Evolutionary conservation across 2,797 vertebrate genomes (phyloP), one percentile per base, ranked within the genome.

Genomic region (Epinephelus coioides): DNA sequence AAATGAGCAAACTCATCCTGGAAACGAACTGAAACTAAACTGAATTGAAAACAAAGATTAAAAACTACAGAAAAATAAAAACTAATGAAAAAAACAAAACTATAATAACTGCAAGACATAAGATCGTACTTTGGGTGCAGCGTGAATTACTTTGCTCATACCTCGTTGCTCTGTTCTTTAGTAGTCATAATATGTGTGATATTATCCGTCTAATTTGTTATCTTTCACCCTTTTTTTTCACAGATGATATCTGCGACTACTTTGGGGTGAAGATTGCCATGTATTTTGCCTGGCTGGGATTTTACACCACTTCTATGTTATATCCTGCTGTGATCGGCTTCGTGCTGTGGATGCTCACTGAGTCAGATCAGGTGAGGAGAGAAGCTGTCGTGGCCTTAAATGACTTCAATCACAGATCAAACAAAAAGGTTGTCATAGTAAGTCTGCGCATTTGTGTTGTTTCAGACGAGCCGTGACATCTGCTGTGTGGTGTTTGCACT

Each of bases 241-340:
- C 88, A 99, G 98, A 99, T 79, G 98, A 99, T 54, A 98, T 99
- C 91, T 98, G 97, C n/a, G 98, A 99, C 88, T 99, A 99, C 86
- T 99, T 99, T 0, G 98, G 98, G 6, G 98, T 98, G 89, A 99
- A 99, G 94, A 97, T 99, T 1, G 98, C 97, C 69, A 97, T 99
- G 98, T 99, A 99, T 76, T 99, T 99, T 0, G 97, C 98, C 86
- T 99, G 98, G 98, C 83, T 99, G 92, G 98, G 98, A 3, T 99
- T 98, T 94, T 99, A 99, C 94, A 99, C 98, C 43, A 99, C 97
- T 0, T 98, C 97, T 1, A 97, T 99, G 97, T 95, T 99, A 18
- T 99, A 99, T 88, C 98, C 98, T 0, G 98, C 98, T 0, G 96
- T 99, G 76, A 97, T 99, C 0, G 98, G 98, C 82, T 97, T 98